Percentiles rank a stretch among this genome's conserved stretches.
phyloP scores from a whole-genome alignment of 2,888 invertebrate species.

The Leptogaster cylindrica region DNA sequence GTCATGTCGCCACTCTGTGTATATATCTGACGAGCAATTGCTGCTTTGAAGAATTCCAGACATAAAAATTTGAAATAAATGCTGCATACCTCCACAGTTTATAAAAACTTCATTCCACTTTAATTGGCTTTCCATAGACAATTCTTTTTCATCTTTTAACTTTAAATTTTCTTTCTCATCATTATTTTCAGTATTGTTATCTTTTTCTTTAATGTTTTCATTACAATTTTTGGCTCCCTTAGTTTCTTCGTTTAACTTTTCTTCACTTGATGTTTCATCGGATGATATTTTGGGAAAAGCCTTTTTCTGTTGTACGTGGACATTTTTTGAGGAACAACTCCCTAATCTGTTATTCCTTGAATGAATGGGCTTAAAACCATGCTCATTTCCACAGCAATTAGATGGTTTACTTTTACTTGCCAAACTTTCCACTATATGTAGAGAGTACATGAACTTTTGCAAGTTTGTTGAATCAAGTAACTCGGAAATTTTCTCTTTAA shows the following conservation, averaged over 20 bases:
- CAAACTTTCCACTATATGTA: constrained; percentile 87
- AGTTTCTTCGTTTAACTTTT: constrained; percentile 44
- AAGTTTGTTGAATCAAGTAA: constrained; percentile 87
- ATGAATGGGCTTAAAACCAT: constrained; percentile 48
- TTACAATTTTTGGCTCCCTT: neutral
- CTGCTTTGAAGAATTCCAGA: constrained; percentile 81
- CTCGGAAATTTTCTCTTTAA: constrained; percentile 67
- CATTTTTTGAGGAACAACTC: constrained; percentile 16
- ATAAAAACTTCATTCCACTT: constrained; percentile 83
- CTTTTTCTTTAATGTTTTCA: constrained; percentile 24
- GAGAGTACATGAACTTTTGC: constrained; percentile 93
- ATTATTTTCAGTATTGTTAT: constrained; percentile 14
- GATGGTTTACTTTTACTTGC: constrained; percentile 51
- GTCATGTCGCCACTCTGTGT: constrained; percentile 89
- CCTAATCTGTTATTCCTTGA: constrained; percentile 48
- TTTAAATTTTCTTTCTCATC: constrained; percentile 45
- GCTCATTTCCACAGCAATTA: constrained; percentile 37
- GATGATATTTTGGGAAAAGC: constrained; percentile 43
- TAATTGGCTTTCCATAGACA: constrained; percentile 42
- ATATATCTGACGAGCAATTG: constrained; percentile 68
- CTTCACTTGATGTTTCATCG: constrained; percentile 48
- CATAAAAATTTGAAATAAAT: constrained; percentile 91
- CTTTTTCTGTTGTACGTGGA: constrained; percentile 44
- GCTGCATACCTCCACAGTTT: constrained; percentile 83
- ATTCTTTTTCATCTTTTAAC: constrained; percentile 40